Base-by-base conservation (phyloP, 2,888 invertebrate species). In the Criorhina ranunculi region DNA sequence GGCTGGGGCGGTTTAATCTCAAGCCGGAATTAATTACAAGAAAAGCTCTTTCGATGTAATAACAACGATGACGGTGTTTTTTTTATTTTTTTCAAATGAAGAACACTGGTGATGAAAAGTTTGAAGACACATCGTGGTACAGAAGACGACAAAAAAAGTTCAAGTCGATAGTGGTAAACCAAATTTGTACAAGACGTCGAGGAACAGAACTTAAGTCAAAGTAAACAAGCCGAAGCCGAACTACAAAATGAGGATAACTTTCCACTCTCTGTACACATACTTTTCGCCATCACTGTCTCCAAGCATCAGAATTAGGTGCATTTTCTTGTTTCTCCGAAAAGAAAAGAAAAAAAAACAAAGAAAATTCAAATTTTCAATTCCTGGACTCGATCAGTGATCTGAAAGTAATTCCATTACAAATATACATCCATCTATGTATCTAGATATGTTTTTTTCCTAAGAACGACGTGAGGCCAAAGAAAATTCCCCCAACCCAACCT, bases 401-500 rank as follows among this genome's bases (percentile, higher is more conserved):
- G 44, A 67, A 73, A 76, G 64, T 53, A 44, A 59, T 81, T 76
- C 59, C 49, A 29, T 46, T 60, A 55, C 60, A 73, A 40, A 72
- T 29, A 62, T 42, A 60, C 42, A 60, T 42, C 46, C 35, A 44
- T 29, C 15, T 29, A 46, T 15, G 11, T 55, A 76, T 69, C 76
- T 77, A 77, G 59, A 17, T 64, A 37, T 67, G 35, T 17, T n/a
- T 44, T 78, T 83, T 78, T 81, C 76, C 62, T 73, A 51, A 69
- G 62, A 78, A 78, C 73, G 78, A 78, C 78, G 83, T 83, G 83
- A 83, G 83, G 83, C 83, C 83, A 83, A 75, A 69, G 78, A 83
- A 83, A 83, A 78, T 75, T 83, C 83, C 78, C n/a, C 78, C 73
- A 78, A 62, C 73, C 83, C 78, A 83, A 83, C 78, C 73, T 83